These are phyloP conservation scores for Pristiophorus japonicus DNA, from an alignment of 2,113 vertebrate genomes.

Conservation along the genomic window DNA sequence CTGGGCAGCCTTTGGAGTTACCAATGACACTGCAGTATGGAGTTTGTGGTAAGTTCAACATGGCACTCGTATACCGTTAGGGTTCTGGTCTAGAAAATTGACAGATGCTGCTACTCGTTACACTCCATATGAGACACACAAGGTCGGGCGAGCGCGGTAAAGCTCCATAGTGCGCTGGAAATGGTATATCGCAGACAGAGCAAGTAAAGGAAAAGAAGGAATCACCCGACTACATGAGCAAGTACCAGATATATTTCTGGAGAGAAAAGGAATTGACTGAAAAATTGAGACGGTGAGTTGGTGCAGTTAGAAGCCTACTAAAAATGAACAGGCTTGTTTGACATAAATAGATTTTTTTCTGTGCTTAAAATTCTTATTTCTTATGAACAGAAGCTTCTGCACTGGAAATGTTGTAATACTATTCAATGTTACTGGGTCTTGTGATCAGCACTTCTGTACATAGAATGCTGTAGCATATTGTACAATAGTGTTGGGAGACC, in stretches of 20 bases:
- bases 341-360: not conserved
- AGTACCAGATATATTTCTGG: not conserved
- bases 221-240: no score
- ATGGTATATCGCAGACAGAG: no score
- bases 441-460: not conserved
- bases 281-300: not conserved
- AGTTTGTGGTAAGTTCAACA: no score
- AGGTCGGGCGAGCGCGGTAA: no score
- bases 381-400: not conserved
- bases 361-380: not conserved
- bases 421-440: not conserved
- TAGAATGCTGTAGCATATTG: not conserved
- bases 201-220: no score
- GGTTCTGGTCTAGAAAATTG: no score
- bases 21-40: no score
- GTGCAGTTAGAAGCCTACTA: not conserved
- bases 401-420: not conserved
- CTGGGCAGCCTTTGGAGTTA: no score
- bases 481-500: not conserved
- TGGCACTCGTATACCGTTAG: no score
- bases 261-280: not conserved
- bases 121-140: no score
- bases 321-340: not conserved
- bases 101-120: no score
- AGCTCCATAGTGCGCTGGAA: no score